Base-by-base conservation (phyloP, 37 sponge, comb jelly and placozoan species). In the Tethya wilhelma region DNA sequence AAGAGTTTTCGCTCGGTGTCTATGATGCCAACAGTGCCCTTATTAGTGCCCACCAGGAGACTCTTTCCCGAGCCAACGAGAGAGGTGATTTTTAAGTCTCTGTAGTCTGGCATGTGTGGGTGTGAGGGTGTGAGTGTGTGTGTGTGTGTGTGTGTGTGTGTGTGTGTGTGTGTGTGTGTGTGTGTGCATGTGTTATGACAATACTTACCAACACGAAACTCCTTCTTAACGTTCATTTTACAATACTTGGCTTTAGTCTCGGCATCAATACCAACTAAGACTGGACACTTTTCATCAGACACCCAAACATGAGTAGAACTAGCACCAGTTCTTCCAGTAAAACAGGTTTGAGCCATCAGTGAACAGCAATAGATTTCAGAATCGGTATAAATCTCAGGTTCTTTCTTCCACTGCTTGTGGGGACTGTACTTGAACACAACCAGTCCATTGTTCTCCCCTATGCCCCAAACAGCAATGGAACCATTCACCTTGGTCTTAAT, bases 401-500 rank as follows among this genome's bases (percentile, higher is more conserved):
- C 59, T 79, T 36, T 36, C 38, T 22, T 60, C 66, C 71, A 71
- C 11, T 56, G 26, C 25, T 70, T 34, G n/a, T n/a, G n/a, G n/a
- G n/a, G n/a, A n/a, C n/a, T n/a, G n/a, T n/a, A n/a, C 44, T 69
- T 8, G 26, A 88, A 14, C 42, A 88, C 64, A 14, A 77, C 34
- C 22, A 88, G 26, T 26, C 32, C 20, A 31, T 45, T 82, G 38
- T 82, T 44, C 4, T 59, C 73, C 43, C 44, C 57, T 0, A 83
- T 82, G 2, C 89, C 89, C 89, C 89, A 88, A 20, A 88, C 79
- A 33, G 82, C 81, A 0, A 82, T 17, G 19, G 57, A 32, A 17
- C 83, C 89, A 46, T 77, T 59, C 1, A 67, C 42, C 25, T 43
- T 49, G 25, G 80, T 81, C 63, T 73, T 77, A 19, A 56, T 42